Evolutionary conservation across 2,113 vertebrate species (phyloP), one percentile per base, ranked within the genome.

Genomic region (Daubentonia madagascariensis): DNA sequence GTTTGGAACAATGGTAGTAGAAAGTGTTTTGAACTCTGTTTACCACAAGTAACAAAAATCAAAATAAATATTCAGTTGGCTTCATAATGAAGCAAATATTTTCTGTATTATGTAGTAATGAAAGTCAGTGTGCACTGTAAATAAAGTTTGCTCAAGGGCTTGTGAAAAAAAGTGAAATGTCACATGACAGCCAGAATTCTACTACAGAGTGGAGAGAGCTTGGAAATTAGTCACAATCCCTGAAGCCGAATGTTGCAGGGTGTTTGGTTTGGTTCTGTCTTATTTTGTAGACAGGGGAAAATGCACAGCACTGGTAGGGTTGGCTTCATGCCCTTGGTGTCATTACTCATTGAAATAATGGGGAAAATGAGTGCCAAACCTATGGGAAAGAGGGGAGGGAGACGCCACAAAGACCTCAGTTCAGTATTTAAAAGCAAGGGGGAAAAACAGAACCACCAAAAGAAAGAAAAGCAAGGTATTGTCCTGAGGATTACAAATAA

Each of bases 51-150:
- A 96, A 98, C 97, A 97, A 96, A 97, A 98, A 97, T 98, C 97
- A 98, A 98, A 98, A 98, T 97, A 98, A 98, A 98, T 96, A 98
- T 94, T 86, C 97, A 96, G 89, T 92, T 98, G 97, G 97, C 97
- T 98, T 97, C 95, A 94, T 97, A 97, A 96, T 86, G 97, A 97
- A 86, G 97, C 97, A 97, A 98, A 98, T 98, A 98, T 95, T 98
- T 98, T 98, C 95, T 98, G 97, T 97, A 96, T 98, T 98, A 98
- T 98, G 97, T 97, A 97, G 97, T 95, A 98, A 97, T 97, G 97
- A 98, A 98, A 98, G 92, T 97, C 95, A 68, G 18, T 88, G 32
- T 91, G 90, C 92, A 91, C 67, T 98, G 94, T 98, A 98, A 98
- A 98, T 97, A 97, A 98, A 92, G 96, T 96, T 97, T 98, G 97